Evolutionary conservation across 2,797 vertebrate genomes (phyloP).

Genomic region (Botia kubotai): DNA sequence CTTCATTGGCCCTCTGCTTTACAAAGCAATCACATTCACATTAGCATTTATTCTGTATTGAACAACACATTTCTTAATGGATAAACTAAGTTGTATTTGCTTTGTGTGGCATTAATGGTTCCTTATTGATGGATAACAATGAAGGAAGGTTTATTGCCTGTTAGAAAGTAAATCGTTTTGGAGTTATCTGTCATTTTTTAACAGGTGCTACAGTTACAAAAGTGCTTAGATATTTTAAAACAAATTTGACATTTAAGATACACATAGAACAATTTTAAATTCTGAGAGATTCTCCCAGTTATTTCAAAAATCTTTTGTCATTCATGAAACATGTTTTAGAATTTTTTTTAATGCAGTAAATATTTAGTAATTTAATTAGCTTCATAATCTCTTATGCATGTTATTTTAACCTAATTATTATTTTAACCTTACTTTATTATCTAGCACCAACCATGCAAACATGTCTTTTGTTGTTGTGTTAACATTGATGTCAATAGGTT

Average conservation of each 20-base stretch:
- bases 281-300: too few species aligned
- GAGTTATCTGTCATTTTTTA: not conserved
- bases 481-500: not conserved
- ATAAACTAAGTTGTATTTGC: conserved; percentile 7
- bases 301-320: conserved; percentile 5
- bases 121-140: not conserved
- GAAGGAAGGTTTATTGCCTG: not conserved
- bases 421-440: too few species aligned
- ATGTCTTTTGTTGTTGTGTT: not conserved
- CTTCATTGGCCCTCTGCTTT: conserved; percentile 51
- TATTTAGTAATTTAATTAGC: not conserved
- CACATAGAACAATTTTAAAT: too few species aligned
- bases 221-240: not conserved
- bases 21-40: conserved; percentile 28
- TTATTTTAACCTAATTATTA: too few species aligned
- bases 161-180: not conserved
- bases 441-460: not conserved
- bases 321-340: not conserved
- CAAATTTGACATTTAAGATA: too few species aligned
- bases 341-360: not conserved
- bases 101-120: not conserved
- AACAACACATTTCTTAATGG: conserved; percentile 19
- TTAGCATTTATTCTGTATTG: conserved; percentile 14
- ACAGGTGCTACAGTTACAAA: conserved; percentile 6
- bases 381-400: conserved; percentile 1